Conservation (phyloP, 2,797 vertebrate species). For the Epinephelus awoara region DNA sequence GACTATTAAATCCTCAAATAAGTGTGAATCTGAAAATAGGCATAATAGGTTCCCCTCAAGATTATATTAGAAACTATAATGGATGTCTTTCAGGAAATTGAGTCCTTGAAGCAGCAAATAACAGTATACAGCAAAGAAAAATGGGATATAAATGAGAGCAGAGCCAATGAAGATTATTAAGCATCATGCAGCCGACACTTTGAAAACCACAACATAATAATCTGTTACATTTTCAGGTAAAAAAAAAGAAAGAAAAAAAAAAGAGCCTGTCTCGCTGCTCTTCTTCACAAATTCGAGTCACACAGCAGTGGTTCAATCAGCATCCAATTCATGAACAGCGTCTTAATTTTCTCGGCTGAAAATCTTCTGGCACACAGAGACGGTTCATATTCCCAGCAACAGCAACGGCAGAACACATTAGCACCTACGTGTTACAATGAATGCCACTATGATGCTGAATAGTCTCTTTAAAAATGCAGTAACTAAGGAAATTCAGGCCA, state of each 20-base stretch:
- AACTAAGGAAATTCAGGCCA: not conserved
- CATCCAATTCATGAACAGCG: slow-evolving; percentile 49
- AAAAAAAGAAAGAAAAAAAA: slow-evolving; percentile 25
- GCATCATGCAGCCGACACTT: slow-evolving; percentile 48
- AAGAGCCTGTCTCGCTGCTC: slow-evolving; percentile 15
- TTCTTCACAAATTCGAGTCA: slow-evolving; percentile 57
- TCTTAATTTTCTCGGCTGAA: slow-evolving; percentile 49
- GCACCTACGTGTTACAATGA: not conserved
- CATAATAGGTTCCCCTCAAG: no score
- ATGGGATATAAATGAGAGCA: slow-evolving; percentile 24
- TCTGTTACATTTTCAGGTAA: slow-evolving; percentile 40
- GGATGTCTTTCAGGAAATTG: slow-evolving; percentile 32
- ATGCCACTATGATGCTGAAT: slow-evolving; percentile 1
- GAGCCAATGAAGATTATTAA: slow-evolving; percentile 50
- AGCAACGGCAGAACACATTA: slow-evolving; percentile 28
- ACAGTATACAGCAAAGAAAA: slow-evolving; percentile 30
- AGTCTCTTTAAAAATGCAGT: slow-evolving; percentile 3
- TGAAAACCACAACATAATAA: slow-evolving; percentile 49
- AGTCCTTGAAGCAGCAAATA: slow-evolving; percentile 24
- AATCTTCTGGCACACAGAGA: slow-evolving; percentile 38
- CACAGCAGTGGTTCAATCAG: slow-evolving; percentile 63
- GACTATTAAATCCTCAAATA: no score
- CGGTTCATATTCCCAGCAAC: slow-evolving; percentile 21
- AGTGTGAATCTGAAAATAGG: no score
- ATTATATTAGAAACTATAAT: slow-evolving; percentile 32